Evolutionary conservation across 2,113 vertebrate genomes (phyloP).

Genomic region (Oreochromis spilurus): DNA sequence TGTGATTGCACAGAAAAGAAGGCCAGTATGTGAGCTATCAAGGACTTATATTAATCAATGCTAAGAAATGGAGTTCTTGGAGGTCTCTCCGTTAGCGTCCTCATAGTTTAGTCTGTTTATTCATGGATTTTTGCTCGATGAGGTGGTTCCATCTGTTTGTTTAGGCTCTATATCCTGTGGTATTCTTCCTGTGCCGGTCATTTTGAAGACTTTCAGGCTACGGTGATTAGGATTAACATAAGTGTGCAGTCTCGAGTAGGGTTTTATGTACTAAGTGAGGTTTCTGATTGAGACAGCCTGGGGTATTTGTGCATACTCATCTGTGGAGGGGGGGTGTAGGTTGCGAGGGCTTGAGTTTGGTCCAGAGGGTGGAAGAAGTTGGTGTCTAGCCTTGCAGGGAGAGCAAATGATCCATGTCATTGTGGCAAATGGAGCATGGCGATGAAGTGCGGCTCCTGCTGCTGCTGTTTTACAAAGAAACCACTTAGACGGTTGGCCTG

Average conservation of each 20-base stretch:
- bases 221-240: conserved; percentile 5
- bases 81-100: neutral
- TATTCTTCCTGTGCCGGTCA: neutral
- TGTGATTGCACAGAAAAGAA: neutral
- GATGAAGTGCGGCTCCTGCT: conserved; percentile 44
- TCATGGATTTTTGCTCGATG: neutral
- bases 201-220: neutral
- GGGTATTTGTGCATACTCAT: neutral
- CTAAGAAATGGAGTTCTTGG: neutral
- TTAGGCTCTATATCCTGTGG: neutral
- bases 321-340: neutral
- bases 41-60: neutral
- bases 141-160: neutral
- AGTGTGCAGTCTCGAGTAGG: neutral
- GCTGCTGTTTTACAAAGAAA: conserved; percentile 31
- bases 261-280: neutral
- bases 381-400: conserved; percentile 12
- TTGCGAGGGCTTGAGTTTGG: neutral
- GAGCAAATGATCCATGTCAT: conserved; percentile 52
- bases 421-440: conserved; percentile 58
- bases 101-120: conserved; percentile 23
- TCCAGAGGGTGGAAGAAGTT: conserved; percentile 12
- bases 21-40: neutral
- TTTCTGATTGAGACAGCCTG: neutral
- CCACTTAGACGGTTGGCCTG: conserved; percentile 1